phyloP scores from a whole-genome alignment of 2,797 vertebrate genomes.

The Oreonectes daqikongensis region DNA sequence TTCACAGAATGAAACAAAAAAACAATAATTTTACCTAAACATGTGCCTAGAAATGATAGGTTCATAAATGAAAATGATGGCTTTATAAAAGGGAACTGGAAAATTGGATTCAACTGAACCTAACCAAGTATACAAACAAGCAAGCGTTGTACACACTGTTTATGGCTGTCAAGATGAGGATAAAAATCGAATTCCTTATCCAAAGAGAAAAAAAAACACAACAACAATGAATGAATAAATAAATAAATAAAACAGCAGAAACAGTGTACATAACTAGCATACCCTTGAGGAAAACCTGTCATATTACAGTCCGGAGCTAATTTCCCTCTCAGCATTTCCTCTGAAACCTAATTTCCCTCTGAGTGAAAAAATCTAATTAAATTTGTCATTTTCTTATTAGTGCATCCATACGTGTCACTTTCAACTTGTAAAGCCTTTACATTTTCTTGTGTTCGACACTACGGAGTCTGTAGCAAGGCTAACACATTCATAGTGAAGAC shows the following conservation, averaged over 20 bases:
- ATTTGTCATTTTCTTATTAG: conserved; percentile 41
- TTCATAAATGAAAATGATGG: too few relatives aligned
- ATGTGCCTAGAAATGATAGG: too few relatives aligned
- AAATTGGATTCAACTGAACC: background rate
- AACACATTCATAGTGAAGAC: conserved; percentile 44
- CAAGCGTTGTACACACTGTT: background rate
- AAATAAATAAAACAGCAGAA: background rate
- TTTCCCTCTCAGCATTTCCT: conserved; percentile 33
- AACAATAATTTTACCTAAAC: too few relatives aligned
- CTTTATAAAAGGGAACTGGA: background rate
- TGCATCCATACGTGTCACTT: conserved; percentile 32
- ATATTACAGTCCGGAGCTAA: background rate
- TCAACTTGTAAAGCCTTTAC: conserved; percentile 28
- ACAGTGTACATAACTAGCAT: background rate
- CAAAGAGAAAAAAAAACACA: background rate
- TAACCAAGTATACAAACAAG: conserved; percentile 16
- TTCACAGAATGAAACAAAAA: too few relatives aligned
- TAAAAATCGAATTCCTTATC: background rate
- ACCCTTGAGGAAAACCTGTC: conserved; percentile 1
- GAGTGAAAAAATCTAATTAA: conserved; percentile 39
- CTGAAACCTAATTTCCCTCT: conserved; percentile 31
- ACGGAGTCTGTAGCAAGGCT: conserved; percentile 1
- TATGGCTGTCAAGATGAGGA: conserved; percentile 16
- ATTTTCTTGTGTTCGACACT: conserved; percentile 25
- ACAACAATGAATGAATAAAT: background rate